Evolutionary conservation across 1,140 invertebrate species (phyloP).

Genomic region (Meteorus sp.): DNA sequence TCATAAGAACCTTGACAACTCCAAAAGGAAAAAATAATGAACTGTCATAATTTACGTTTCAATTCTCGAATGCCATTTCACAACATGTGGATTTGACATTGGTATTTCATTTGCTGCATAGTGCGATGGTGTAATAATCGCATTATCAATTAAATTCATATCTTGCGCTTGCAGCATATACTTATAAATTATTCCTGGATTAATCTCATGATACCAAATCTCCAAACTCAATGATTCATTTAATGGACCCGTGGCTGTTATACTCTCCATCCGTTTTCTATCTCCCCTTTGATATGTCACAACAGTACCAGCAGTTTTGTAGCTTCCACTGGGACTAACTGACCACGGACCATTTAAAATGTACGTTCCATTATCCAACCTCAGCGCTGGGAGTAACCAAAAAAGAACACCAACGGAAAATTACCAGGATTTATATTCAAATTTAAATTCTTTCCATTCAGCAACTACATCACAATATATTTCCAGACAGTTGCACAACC

Average conservation of each 20-base stretch:
- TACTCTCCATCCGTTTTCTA: conserved; percentile 61
- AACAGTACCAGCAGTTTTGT: conserved; percentile 76
- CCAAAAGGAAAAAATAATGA: conserved; percentile 1
- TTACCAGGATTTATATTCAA: too few species aligned
- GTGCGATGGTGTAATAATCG: conserved; percentile 42
- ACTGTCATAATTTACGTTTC: conserved; percentile 5
- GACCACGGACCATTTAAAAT: conserved; percentile 70
- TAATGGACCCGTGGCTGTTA: conserved; percentile 77
- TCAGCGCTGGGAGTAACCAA: conserved; percentile 64
- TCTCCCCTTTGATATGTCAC: conserved; percentile 77
- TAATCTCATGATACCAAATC: conserved; percentile 77
- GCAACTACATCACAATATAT: too few species aligned
- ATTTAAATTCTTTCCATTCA: too few species aligned
- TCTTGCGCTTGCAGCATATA: conserved; percentile 65
- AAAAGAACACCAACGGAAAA: conserved; percentile 2
- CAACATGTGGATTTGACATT: conserved; percentile 7
- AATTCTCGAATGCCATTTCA: neutral
- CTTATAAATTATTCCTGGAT: conserved; percentile 87
- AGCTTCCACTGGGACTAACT: conserved; percentile 75
- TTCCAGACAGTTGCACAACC: too few species aligned
- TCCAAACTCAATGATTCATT: conserved; percentile 79
- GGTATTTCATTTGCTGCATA: conserved; percentile 39
- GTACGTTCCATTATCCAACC: conserved; percentile 63
- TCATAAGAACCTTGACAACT: too few species aligned
- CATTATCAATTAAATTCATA: conserved; percentile 33